Evolutionary conservation across 2,888 invertebrate species (phyloP).

Genomic region (Plebejus melissa): DNA sequence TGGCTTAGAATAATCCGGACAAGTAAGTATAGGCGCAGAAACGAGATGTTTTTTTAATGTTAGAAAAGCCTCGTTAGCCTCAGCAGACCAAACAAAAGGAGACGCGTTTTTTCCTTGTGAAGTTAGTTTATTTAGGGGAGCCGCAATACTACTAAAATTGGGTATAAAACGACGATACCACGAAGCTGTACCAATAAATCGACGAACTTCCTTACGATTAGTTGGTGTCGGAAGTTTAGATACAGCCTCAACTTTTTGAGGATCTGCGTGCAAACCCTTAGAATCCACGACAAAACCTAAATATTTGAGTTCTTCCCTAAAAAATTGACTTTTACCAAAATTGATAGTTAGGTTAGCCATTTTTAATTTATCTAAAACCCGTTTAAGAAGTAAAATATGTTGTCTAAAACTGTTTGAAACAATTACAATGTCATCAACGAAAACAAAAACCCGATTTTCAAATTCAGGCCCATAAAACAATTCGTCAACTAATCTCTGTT

Average conservation of each 20-base stretch:
- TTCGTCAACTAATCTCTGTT: slow-evolving; percentile 39
- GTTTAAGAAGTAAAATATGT: slow-evolving; percentile 34
- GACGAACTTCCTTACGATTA: slow-evolving; percentile 37
- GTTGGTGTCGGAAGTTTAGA: slow-evolving; percentile 38
- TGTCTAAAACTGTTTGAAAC: slow-evolving; percentile 33
- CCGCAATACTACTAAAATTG: slow-evolving; percentile 34
- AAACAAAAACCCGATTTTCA: slow-evolving; percentile 35
- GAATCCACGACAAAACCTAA: slow-evolving; percentile 38
- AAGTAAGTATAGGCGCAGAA: too few species aligned
- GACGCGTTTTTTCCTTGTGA: slow-evolving; percentile 36
- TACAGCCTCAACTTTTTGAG: slow-evolving; percentile 38
- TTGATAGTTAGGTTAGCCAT: slow-evolving; percentile 39
- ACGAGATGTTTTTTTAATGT: background rate
- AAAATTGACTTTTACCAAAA: slow-evolving; percentile 38
- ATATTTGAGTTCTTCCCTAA: slow-evolving; percentile 36
- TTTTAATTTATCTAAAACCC: slow-evolving; percentile 36
- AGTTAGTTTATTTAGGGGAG: slow-evolving; percentile 39
- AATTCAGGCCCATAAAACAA: slow-evolving; percentile 34
- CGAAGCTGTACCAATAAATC: slow-evolving; percentile 40
- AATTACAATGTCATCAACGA: slow-evolving; percentile 39
- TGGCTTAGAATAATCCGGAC: too few species aligned
- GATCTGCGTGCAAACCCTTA: slow-evolving; percentile 38
- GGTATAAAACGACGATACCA: slow-evolving; percentile 40
- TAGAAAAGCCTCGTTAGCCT: slow-evolving; percentile 37
- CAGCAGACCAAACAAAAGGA: slow-evolving; percentile 38